These are phyloP conservation scores for Ostrea denselamellosa DNA, from an alignment of 1,140 invertebrate genomes.

Conservation along the genomic window DNA sequence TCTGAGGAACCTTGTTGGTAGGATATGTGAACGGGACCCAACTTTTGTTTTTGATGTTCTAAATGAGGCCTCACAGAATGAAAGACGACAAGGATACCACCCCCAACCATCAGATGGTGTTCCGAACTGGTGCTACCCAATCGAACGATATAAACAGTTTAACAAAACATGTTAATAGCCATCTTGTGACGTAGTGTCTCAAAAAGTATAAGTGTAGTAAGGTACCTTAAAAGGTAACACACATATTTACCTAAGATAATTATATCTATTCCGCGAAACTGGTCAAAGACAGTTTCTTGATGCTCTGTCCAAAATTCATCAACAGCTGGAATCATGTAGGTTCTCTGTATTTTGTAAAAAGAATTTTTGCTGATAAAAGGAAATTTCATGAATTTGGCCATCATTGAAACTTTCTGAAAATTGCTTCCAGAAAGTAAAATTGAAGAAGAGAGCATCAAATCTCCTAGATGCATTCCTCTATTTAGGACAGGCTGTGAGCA, in stretches of 20 bases:
- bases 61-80: background rate
- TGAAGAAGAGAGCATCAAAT: slow-evolving; percentile 24
- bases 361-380: background rate
- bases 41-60: slow-evolving; percentile 29
- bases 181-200: too few species aligned
- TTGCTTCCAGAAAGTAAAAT: slow-evolving; percentile 42
- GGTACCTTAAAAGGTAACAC: background rate
- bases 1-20: background rate
- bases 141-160: too few species aligned
- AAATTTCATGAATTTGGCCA: slow-evolving; percentile 34
- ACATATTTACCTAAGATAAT: slow-evolving; percentile 38
- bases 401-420: slow-evolving; percentile 22
- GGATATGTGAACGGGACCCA: slow-evolving; percentile 33
- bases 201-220: too few species aligned
- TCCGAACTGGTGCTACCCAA: slow-evolving; percentile 55
- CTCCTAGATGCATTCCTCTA: slow-evolving; percentile 38
- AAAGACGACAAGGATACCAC: slow-evolving; percentile 47
- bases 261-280: slow-evolving; percentile 34
- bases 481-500: slow-evolving; percentile 50
- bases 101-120: background rate
- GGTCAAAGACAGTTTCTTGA: background rate
- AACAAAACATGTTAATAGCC: too few species aligned
- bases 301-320: slow-evolving; percentile 43
- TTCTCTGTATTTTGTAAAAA: slow-evolving; percentile 46
- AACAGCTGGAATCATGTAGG: slow-evolving; percentile 42